These are phyloP conservation scores for Stichodactyla helianthus DNA, from an alignment of 64 coral and sea anemone species.

Conservation along the genomic window DNA sequence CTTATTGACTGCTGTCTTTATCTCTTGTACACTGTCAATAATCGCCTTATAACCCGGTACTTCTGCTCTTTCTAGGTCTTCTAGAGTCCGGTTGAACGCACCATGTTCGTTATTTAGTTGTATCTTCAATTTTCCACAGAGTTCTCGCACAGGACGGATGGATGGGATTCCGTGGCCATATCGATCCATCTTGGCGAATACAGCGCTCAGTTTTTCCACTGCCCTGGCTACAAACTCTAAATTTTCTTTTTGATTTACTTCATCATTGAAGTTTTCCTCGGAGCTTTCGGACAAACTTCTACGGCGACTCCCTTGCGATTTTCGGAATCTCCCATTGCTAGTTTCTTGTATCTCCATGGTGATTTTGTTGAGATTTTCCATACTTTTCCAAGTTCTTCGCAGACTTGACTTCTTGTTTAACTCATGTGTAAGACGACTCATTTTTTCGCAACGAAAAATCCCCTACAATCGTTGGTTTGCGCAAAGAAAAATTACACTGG, in stretches of 20 bases:
- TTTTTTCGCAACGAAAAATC: neutral
- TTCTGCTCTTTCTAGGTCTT: slow-evolving; percentile 29
- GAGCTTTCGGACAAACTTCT: slow-evolving; percentile 40
- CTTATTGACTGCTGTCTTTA: slow-evolving; percentile 56
- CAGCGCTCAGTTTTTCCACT: slow-evolving; percentile 62
- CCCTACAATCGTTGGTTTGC: too few relatives aligned
- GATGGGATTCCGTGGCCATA: slow-evolving; percentile 87
- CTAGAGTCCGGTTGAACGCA: slow-evolving; percentile 64
- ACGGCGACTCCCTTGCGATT: neutral
- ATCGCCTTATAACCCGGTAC: slow-evolving; percentile 63
- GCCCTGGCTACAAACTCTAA: slow-evolving; percentile 52
- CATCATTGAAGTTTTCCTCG: slow-evolving; percentile 25
- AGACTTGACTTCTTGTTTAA: neutral
- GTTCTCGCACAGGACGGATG: slow-evolving; percentile 75
- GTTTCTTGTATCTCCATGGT: slow-evolving; percentile 75
- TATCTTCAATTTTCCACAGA: slow-evolving; percentile 69
- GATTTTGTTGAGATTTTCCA: slow-evolving; percentile 82
- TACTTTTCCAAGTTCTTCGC: slow-evolving; percentile 69
- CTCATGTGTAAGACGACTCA: neutral
- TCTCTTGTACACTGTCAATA: slow-evolving; percentile 25
- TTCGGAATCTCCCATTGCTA: slow-evolving; percentile 19
- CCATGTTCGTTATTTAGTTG: slow-evolving; percentile 75
- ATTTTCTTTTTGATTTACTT: slow-evolving; percentile 25
- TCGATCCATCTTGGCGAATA: slow-evolving; percentile 70
- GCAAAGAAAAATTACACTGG: too few relatives aligned